phyloP scores from a whole-genome alignment of 1,140 invertebrate genomes.

The Diprion similis region DNA sequence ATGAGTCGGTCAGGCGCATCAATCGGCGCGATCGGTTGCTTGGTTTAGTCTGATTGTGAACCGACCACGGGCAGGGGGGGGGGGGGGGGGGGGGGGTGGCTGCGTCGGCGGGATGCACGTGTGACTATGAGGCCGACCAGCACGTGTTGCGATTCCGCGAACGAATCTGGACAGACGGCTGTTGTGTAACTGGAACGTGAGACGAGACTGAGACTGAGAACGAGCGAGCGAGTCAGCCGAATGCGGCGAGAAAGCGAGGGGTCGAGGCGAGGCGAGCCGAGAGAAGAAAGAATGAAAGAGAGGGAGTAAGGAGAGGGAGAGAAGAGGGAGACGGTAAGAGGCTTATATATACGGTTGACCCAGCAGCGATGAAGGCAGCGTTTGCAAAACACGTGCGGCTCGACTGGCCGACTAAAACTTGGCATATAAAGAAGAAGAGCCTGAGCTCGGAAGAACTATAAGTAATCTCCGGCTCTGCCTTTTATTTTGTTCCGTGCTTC shows the following conservation, averaged over 20 bases:
- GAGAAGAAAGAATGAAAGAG: not conserved
- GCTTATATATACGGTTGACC: slow-evolving; percentile 8
- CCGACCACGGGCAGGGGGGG: no score
- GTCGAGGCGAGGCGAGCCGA: not conserved
- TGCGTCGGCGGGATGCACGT: not conserved
- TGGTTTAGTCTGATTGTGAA: no score
- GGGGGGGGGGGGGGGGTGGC: not conserved
- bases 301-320: not conserved
- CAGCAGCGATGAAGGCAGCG: not conserved
- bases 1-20: no score
- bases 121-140: not conserved
- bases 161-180: slow-evolving; percentile 4
- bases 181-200: slow-evolving; percentile 15
- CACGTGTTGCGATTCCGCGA: slow-evolving; percentile 15
- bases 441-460: no score
- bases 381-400: slow-evolving; percentile 2
- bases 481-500: no score
- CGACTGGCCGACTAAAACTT: not conserved
- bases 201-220: not conserved
- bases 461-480: no score
- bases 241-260: not conserved
- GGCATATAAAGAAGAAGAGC: not conserved
- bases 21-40: no score
- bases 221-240: not conserved
- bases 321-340: not conserved